Evolutionary conservation across 2,113 vertebrate species (phyloP).

Genomic region (Mellivora capensis): DNA sequence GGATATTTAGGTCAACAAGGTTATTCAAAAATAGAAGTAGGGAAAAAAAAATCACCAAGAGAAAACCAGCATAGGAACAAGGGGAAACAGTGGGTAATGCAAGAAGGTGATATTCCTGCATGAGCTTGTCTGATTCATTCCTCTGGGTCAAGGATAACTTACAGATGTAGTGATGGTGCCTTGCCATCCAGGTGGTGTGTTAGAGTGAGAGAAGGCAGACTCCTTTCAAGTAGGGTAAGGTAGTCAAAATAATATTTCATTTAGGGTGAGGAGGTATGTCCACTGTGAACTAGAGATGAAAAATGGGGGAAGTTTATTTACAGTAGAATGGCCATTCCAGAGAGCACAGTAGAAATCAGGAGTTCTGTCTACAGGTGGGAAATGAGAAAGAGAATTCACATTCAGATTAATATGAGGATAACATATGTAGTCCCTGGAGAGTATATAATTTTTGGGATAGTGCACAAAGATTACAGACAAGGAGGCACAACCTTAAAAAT

Average conservation of each 20-base stretch:
- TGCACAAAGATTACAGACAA: not conserved
- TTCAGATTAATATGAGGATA: too few species aligned
- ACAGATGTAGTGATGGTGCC: not conserved
- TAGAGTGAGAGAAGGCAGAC: not conserved
- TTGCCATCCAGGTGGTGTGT: rapidly evolving
- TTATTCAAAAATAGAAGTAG: not conserved
- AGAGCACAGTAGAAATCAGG: not conserved
- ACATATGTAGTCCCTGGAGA: not conserved
- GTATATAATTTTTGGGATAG: too few species aligned
- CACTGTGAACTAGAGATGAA: not conserved
- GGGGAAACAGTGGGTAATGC: rapidly evolving
- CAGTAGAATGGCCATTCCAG: not conserved
- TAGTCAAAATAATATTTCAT: not conserved
- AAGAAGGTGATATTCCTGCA: not conserved
- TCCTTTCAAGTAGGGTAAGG: not conserved
- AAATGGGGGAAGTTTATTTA: not conserved
- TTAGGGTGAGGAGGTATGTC: not conserved
- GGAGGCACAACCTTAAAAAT: not conserved
- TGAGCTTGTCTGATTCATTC: not conserved
- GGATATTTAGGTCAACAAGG: not conserved
- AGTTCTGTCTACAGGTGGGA: not conserved
- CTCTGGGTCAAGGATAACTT: rapidly evolving
- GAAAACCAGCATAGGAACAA: not conserved
- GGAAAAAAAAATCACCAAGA: not conserved
- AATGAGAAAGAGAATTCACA: not conserved